A percentile compares a stretch with the other conserved stretches of the same genome.
Evolutionary conservation across 2,797 vertebrate genomes (phyloP).

Genomic region (Coluber constrictor): DNA sequence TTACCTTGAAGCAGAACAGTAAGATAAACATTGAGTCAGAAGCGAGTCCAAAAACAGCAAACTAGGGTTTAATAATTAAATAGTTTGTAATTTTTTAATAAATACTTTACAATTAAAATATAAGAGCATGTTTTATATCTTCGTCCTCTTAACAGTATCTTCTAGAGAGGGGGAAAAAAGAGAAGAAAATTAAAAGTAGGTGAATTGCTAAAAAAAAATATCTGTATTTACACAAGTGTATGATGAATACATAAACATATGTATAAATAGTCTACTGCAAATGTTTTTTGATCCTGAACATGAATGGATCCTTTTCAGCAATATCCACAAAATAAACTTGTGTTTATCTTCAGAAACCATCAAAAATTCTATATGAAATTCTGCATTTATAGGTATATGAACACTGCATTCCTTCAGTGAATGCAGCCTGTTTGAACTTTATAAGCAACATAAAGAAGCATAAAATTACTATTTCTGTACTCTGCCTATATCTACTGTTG

Average conservation of each 20-base stretch:
- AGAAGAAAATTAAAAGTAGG: background rate
- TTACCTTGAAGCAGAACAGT: background rate
- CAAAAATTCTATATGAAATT: background rate
- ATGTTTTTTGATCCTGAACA: background rate
- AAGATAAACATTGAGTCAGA: background rate
- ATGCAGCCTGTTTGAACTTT: background rate
- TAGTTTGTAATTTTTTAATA: background rate
- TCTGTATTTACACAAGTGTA: background rate
- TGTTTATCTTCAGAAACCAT: background rate
- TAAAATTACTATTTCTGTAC: background rate
- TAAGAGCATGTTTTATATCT: background rate
- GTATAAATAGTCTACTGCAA: background rate
- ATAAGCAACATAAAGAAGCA: background rate
- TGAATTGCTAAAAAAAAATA: background rate
- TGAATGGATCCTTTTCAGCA: conserved; percentile 9
- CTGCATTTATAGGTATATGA: background rate
- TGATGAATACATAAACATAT: background rate
- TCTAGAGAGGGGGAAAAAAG: accelerated
- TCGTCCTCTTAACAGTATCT: background rate
- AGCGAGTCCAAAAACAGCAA: background rate
- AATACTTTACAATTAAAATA: background rate
- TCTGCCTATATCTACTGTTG: background rate
- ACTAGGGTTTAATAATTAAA: background rate
- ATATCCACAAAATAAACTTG: background rate
- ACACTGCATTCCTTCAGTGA: background rate